phyloP scores from a whole-genome alignment of 1,140 invertebrate genomes.

The Caenorhabditis elegans region DNA sequence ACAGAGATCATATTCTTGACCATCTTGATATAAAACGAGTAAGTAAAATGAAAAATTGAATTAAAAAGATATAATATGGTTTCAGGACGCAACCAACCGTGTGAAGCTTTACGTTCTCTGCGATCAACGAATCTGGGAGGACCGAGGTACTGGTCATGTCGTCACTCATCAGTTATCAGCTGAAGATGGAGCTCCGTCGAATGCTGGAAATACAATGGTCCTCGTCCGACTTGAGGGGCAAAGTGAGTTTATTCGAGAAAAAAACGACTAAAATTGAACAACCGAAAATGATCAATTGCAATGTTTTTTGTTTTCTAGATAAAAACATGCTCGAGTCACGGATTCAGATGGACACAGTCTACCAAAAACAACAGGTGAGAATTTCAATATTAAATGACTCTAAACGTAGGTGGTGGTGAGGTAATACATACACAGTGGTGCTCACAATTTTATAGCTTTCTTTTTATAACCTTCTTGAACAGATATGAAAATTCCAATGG shows the following conservation, averaged over 20 bases:
- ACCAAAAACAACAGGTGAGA: conserved; percentile 62
- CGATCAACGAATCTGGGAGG: conserved; percentile 63
- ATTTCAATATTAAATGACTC: not conserved
- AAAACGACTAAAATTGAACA: too few relatives aligned
- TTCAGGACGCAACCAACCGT: conserved; percentile 55
- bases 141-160: conserved; percentile 64
- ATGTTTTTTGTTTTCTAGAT: conserved; percentile 45
- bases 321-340: conserved; percentile 63
- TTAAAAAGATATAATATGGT: not conserved
- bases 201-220: not conserved
- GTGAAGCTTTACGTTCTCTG: conserved; percentile 65
- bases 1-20: conserved; percentile 4
- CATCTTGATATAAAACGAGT: conserved; percentile 2
- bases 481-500: too few relatives aligned
- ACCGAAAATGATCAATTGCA: too few relatives aligned
- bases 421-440: too few relatives aligned
- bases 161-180: conserved; percentile 56
- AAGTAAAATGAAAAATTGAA: not conserved
- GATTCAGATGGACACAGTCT: conserved; percentile 59
- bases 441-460: too few relatives aligned
- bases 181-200: not conserved
- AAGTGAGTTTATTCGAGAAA: not conserved
- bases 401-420: too few relatives aligned
- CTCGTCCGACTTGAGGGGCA: conserved; percentile 60
- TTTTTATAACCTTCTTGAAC: too few relatives aligned